Conservation (phyloP, 2,113 vertebrate species). For the Ancistrus triradiatus region DNA sequence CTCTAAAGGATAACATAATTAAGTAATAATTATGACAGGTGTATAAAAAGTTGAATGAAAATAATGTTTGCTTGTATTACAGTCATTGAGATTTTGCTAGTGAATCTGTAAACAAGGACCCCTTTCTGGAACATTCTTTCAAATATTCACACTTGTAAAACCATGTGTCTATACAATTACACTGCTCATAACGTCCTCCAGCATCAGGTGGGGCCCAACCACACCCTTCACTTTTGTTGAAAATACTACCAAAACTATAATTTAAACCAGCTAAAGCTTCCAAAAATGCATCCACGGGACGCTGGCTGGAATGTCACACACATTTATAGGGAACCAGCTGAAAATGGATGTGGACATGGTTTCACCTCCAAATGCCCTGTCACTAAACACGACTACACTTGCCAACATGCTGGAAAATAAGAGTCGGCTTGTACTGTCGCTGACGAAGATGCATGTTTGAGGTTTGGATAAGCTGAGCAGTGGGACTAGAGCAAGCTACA, state of each 20-base stretch:
- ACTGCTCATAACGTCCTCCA: too few relatives aligned
- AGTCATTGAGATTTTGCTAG: too few relatives aligned
- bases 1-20: too few relatives aligned
- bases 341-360: slow-evolving; percentile 5
- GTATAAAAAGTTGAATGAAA: too few relatives aligned
- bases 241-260: slow-evolving; percentile 24
- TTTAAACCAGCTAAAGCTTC: slow-evolving; percentile 22
- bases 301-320: slow-evolving; percentile 22
- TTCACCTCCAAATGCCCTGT: slow-evolving; percentile 1
- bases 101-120: too few relatives aligned
- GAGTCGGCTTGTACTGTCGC: neutral
- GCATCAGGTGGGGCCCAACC: slow-evolving; percentile 7
- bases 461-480: neutral
- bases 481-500: neutral
- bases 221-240: slow-evolving; percentile 14
- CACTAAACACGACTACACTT: neutral
- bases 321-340: slow-evolving; percentile 1
- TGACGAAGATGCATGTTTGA: neutral
- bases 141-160: too few relatives aligned
- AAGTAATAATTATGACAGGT: too few relatives aligned
- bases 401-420: neutral
- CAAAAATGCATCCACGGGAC: slow-evolving; percentile 8
- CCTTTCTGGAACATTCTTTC: too few relatives aligned
- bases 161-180: too few relatives aligned
- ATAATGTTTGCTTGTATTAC: too few relatives aligned